Evolutionary conservation across 1,140 invertebrate species (phyloP).

Genomic region (Thaumetopoea pityocampa): DNA sequence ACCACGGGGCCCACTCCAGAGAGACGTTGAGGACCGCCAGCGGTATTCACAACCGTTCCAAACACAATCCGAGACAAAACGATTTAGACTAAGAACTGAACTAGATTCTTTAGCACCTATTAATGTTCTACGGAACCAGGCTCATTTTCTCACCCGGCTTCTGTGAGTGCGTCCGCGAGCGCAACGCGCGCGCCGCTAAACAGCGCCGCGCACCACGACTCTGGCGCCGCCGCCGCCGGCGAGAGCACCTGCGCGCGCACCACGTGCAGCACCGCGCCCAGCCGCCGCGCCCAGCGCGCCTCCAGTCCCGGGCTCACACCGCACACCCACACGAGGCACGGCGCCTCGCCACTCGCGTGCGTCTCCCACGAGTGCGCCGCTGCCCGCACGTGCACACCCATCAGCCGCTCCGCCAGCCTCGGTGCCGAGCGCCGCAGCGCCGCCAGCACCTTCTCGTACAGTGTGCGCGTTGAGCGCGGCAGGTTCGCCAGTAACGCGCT

Average conservation of each 20-base stretch:
- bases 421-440: constrained; percentile 33
- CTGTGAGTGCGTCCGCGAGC: constrained; percentile 25
- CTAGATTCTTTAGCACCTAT: no score
- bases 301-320: constrained; percentile 21
- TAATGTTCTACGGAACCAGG: no score
- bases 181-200: constrained; percentile 17
- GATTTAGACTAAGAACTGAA: no score
- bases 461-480: constrained; percentile 17
- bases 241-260: constrained; percentile 26
- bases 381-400: constrained; percentile 6
- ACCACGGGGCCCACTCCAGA: no score
- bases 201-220: constrained; percentile 16
- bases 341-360: constrained; percentile 15
- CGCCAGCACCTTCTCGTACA: constrained; percentile 24
- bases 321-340: constrained; percentile 35
- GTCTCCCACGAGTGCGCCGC: constrained; percentile 10
- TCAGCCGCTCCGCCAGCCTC: constrained; percentile 32
- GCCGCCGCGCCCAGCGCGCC: constrained; percentile 34
- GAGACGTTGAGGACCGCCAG: no score
- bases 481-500: constrained; percentile 22
- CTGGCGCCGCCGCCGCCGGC: constrained; percentile 2
- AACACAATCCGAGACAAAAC: no score
- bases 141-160: constrained; percentile 30
- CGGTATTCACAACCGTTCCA: no score
- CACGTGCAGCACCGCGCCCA: constrained; percentile 33